Percentiles rank a stretch among this genome's conserved stretches.
Evolutionary conservation across 2,888 invertebrate species (phyloP).

Genomic region (Heteromyza rotundicornis): DNA sequence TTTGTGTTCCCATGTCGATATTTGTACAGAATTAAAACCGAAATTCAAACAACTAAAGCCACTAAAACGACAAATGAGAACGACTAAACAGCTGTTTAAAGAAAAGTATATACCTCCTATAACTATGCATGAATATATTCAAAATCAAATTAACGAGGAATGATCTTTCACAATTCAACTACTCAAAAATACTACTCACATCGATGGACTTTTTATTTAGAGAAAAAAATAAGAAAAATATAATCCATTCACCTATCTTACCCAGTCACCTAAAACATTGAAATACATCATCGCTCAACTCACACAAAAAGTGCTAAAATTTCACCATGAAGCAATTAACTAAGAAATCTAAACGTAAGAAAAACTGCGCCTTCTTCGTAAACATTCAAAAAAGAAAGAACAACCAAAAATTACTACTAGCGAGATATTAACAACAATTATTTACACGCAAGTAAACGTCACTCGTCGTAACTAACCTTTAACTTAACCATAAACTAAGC

Average conservation of each 20-base stretch:
- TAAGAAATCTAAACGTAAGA: neutral
- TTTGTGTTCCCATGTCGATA: too few relatives aligned
- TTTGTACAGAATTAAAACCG: too few relatives aligned
- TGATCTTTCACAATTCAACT: neutral
- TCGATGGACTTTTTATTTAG: neutral
- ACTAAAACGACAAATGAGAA: too few relatives aligned
- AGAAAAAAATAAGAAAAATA: constrained; percentile 3
- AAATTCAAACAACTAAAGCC: too few relatives aligned
- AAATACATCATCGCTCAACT: neutral
- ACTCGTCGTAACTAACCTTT: neutral
- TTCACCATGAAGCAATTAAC: constrained; percentile 1
- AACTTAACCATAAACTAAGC: neutral
- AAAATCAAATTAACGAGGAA: too few relatives aligned
- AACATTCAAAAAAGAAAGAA: constrained; percentile 28
- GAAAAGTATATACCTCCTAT: too few relatives aligned
- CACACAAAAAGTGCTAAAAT: neutral
- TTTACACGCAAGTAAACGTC: constrained; percentile 30
- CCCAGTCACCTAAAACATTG: neutral
- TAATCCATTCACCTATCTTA: neutral
- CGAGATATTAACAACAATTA: constrained; percentile 39
- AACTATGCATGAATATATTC: neutral
- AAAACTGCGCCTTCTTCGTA: constrained; percentile 36
- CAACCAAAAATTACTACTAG: too few relatives aligned
- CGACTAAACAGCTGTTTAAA: too few relatives aligned
- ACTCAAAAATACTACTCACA: too few relatives aligned